Base-by-base conservation (phyloP, 2,888 invertebrate genomes). In the Drosophila macrospina region DNA sequence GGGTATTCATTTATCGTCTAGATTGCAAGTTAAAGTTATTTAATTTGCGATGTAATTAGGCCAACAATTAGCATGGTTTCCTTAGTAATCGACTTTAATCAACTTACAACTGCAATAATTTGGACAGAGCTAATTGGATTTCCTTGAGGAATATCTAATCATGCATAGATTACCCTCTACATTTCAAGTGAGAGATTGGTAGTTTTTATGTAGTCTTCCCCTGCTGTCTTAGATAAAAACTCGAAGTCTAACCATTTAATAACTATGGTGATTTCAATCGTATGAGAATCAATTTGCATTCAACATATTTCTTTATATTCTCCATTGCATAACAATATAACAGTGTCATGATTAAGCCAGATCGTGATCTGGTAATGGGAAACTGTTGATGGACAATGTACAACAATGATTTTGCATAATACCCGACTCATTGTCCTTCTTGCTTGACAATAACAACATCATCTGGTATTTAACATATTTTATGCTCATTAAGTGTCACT, bases 401-500 rank as follows among this genome's bases (percentile, higher is more conserved):
- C 72, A 56, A 60, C 72, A 61, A 54, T 32, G 60, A 41, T 48
- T 73, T 77, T 76, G 52, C 77, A 74, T 74, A 66, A 74, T 24
- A 34, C 24, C n/a, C 41, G 39, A 57, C 24, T 50, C 15, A 45
- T 36, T 65, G 54, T 70, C 34, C 70, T 50, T 30, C 30, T 54
- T 5, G 13, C n/a, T 39, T 32, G 10, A 51, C 48, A 80, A 55
- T 32, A 65, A 54, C 42, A 68, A 69, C 62, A 80, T 72, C 37
- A 28, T 59, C 39, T 60, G 44, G 51, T 69, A 72, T 74, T 81
- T 80, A 81, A 70, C 80, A 81, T 81, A 80, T 81, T 83, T 83
- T 60, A 83, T 83, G 77, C 80, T 83, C 84, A 77, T 80, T 83
- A 83, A 80, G 79, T 76, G 82, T 69, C 69, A 50, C 70, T 63